Conservation (phyloP, 2,888 invertebrate species). For the Drosophila nr. fundita region DNA sequence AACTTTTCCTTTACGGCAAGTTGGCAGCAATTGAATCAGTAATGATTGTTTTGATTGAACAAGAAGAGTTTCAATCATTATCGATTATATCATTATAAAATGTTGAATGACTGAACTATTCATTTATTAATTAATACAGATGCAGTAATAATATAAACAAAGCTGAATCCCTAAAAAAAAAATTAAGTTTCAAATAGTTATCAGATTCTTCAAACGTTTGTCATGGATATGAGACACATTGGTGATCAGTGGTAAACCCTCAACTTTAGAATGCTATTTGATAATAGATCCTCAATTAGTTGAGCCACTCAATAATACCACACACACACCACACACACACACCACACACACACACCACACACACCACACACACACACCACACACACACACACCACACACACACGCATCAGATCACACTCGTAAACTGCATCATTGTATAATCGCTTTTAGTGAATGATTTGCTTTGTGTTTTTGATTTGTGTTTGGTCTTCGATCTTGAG, state of each 20-base stretch:
- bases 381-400: neutral
- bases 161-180: neutral
- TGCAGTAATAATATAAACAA: neutral
- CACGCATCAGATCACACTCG: slow-evolving; percentile 19
- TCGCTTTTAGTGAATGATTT: slow-evolving; percentile 76
- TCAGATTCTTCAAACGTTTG: neutral
- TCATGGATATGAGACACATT: neutral
- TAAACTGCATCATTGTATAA: slow-evolving; percentile 57
- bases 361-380: neutral
- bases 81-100: neutral
- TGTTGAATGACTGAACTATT: neutral
- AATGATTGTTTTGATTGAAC: neutral
- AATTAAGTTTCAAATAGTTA: neutral
- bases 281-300: neutral
- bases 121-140: neutral
- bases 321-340: neutral
- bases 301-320: neutral
- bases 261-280: neutral
- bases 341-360: no score
- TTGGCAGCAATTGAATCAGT: neutral
- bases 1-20: neutral
- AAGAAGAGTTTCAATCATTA: neutral
- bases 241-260: neutral
- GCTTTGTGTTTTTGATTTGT: slow-evolving; percentile 30
- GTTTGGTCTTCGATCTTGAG: slow-evolving; percentile 20